Evolutionary conservation across 2,113 vertebrate genomes (phyloP).

Genomic region (Oncorhynchus mykiss): DNA sequence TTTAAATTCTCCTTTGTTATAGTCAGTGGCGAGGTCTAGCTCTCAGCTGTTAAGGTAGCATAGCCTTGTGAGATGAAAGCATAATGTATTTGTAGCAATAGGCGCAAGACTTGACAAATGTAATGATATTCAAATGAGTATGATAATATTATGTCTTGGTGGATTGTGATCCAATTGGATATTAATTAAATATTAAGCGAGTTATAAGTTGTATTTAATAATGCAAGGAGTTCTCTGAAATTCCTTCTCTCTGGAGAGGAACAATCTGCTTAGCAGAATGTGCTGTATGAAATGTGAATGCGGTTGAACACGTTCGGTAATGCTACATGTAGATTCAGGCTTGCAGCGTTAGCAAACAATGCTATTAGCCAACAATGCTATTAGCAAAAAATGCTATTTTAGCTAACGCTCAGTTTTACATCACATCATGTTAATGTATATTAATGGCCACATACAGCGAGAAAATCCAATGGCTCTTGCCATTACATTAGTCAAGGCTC

Average conservation of each 20-base stretch:
- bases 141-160: conserved; percentile 74
- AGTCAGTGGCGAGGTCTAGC: conserved; percentile 46
- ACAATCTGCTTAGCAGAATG: conserved; percentile 48
- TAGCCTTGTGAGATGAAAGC: conserved; percentile 58
- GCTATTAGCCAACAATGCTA: too few relatives aligned
- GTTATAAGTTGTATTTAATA: conserved; percentile 72
- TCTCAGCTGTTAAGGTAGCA: conserved; percentile 46
- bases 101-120: conserved; percentile 69
- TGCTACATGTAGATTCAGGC: not conserved
- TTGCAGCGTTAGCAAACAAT: not conserved
- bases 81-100: conserved; percentile 62
- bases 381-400: too few relatives aligned
- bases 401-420: too few relatives aligned
- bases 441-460: too few relatives aligned
- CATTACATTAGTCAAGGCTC: conserved; percentile 17
- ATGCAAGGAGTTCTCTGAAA: conserved; percentile 66
- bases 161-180: conserved; percentile 70
- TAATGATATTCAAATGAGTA: conserved; percentile 74
- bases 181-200: conserved; percentile 77
- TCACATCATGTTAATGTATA: too few relatives aligned
- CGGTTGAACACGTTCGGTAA: not conserved
- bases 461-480: not conserved
- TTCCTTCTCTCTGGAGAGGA: conserved; percentile 65
- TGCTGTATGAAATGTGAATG: conserved; percentile 35
- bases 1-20: conserved; percentile 32